These are phyloP conservation scores for Corythoichthys haematopterus DNA, from an alignment of 2,113 vertebrate genomes.

Conservation along the genomic window DNA sequence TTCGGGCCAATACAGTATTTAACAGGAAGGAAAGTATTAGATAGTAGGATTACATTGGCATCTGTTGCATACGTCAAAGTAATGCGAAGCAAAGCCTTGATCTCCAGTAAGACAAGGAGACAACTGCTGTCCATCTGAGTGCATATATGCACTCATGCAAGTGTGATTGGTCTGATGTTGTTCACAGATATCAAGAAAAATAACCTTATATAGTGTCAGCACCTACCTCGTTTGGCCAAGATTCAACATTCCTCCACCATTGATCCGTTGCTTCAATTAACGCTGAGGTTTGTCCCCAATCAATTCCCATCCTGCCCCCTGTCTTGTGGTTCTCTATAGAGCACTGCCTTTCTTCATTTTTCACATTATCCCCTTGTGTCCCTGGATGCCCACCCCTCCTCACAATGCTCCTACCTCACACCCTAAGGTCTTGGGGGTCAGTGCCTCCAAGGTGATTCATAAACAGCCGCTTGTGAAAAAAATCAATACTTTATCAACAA, in stretches of 20 bases:
- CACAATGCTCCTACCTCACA: constrained; percentile 61
- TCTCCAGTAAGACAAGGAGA: constrained; percentile 41
- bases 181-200: constrained; percentile 18
- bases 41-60: constrained; percentile 38
- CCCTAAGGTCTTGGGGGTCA: constrained; percentile 91
- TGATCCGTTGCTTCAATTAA: constrained; percentile 64
- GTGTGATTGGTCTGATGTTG: constrained; percentile 21
- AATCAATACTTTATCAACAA: constrained; percentile 99
- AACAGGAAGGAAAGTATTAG: constrained; percentile 37
- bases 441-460: constrained; percentile 97
- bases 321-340: constrained; percentile 26
- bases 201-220: constrained; percentile 4
- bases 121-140: constrained; percentile 41
- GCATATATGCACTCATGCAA: constrained; percentile 25
- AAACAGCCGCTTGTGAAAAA: constrained; percentile 78
- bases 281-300: constrained; percentile 54
- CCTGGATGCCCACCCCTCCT: constrained; percentile 29
- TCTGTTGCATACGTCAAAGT: constrained; percentile 28
- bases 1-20: constrained; percentile 3
- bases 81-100: constrained; percentile 18
- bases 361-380: constrained; percentile 41
- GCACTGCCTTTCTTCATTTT: constrained; percentile 48
- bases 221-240: constrained; percentile 35
- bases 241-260: constrained; percentile 49
- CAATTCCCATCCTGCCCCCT: constrained; percentile 54